Percentiles rank a stretch among this genome's conserved stretches.
phyloP scores from a whole-genome alignment of 2,113 vertebrate genomes.

The Sturnira hondurensis region DNA sequence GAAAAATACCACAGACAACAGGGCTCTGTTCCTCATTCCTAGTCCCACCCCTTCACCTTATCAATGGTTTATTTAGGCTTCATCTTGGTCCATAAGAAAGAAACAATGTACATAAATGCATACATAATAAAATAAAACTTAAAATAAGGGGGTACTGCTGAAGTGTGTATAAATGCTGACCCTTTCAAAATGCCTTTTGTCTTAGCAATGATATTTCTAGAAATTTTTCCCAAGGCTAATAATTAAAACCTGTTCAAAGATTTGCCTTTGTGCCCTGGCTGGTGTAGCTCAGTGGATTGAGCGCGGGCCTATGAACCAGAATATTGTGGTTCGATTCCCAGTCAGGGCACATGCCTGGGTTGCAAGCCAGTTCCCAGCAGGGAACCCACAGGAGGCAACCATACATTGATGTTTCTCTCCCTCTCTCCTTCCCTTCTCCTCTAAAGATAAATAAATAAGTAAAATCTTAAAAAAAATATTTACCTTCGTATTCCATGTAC shows the following conservation, averaged over 20 bases:
- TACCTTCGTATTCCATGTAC: not conserved
- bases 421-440: too few relatives aligned
- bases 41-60: not conserved
- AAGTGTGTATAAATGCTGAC: not conserved
- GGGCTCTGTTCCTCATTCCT: not conserved
- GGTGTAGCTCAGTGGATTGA: too few relatives aligned
- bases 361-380: too few relatives aligned
- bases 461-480: too few relatives aligned
- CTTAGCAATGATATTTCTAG: not conserved
- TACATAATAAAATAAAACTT: not conserved
- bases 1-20: not conserved
- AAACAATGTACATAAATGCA: not conserved
- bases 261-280: not conserved
- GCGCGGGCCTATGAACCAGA: too few relatives aligned
- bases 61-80: not conserved
- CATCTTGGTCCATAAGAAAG: not conserved
- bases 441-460: too few relatives aligned
- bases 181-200: conserved; percentile 8
- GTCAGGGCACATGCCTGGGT: too few relatives aligned
- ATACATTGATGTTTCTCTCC: too few relatives aligned
- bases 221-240: not conserved
- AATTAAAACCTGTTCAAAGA: not conserved
- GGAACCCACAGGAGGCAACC: too few relatives aligned
- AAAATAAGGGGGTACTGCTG: not conserved
- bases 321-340: too few relatives aligned